Evolutionary conservation across 2,888 invertebrate species (phyloP), one percentile per base, ranked within the genome.

Genomic region (Caenorhabditis parvicauda): DNA sequence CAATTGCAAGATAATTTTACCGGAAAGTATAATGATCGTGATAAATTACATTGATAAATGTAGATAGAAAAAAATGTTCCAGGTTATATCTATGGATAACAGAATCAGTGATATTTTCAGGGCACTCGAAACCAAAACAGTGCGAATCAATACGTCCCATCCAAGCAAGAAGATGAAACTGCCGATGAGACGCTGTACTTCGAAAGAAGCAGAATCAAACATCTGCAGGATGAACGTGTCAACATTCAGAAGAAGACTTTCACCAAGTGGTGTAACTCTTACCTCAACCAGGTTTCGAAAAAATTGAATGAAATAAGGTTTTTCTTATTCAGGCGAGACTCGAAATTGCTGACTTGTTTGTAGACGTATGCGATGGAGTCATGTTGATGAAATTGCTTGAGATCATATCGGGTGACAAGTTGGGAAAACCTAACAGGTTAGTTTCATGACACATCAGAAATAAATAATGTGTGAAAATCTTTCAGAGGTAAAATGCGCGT

Each of bases 191-290:
- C 79, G n/a, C 64, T 72, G 24, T 79, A 70, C 70, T 79, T 77
- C 39, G 79, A 79, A 48, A 38, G 71, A 45, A 75, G 67, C 49
- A 62, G 79, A 12, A 79, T 79, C 60, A 64, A 72, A 44, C 72
- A 72, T 42, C 67, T 79, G 82, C 94, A 72, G 83, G 93, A 95
- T 84, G 96, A 98, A 85, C 89, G 96, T 57, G 86, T 95, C 70
- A 90, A 92, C 84, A 96, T 98, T 75, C 98, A 98, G 86, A 96
- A 96, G 87, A 98, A 98, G 85, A 98, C 98, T 28, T 98, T 98
- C 85, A 96, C 96, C 77, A 98, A 98, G 91, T 94, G 94, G 94
- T 90, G 94, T 89, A 94, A 94, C 85, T 92, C 92, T 21, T 93
- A 93, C 84, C 85, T 94, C 79, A 88, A 90, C 82, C 93, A 92